Conservation (phyloP, 2,113 vertebrate genomes). For the Aldabrachelys gigantea region DNA sequence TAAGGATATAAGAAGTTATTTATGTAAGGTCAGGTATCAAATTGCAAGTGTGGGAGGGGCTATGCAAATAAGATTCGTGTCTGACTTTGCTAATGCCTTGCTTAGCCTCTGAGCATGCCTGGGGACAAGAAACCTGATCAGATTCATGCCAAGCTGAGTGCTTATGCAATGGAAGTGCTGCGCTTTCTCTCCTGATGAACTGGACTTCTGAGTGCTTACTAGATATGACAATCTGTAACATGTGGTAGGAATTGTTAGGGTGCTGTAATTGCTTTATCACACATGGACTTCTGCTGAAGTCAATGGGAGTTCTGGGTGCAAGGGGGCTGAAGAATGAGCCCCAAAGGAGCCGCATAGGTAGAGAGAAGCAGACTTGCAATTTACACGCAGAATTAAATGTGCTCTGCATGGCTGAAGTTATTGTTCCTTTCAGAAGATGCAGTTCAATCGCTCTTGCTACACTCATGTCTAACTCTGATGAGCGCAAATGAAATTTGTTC, state of each 20-base stretch:
- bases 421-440: not conserved
- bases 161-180: not conserved
- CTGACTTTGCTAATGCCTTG: not conserved
- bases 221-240: not conserved
- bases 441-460: not conserved
- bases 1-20: not conserved
- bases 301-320: not conserved
- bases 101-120: not conserved
- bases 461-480: not conserved
- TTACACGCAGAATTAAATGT: not conserved
- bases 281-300: not conserved
- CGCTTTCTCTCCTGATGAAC: not conserved
- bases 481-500: not conserved
- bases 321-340: not conserved
- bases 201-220: not conserved
- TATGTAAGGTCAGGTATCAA: not conserved
- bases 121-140: not conserved
- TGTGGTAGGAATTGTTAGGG: not conserved
- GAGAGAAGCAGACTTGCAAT: not conserved
- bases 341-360: accelerated
- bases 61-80: not conserved
- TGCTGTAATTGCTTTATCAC: not conserved
- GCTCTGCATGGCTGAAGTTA: not conserved
- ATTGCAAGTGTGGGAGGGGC: not conserved
- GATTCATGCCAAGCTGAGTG: not conserved